These are phyloP conservation scores for Siphamia tubifer DNA, from an alignment of 2,113 vertebrate genomes.

Conservation along the genomic window DNA sequence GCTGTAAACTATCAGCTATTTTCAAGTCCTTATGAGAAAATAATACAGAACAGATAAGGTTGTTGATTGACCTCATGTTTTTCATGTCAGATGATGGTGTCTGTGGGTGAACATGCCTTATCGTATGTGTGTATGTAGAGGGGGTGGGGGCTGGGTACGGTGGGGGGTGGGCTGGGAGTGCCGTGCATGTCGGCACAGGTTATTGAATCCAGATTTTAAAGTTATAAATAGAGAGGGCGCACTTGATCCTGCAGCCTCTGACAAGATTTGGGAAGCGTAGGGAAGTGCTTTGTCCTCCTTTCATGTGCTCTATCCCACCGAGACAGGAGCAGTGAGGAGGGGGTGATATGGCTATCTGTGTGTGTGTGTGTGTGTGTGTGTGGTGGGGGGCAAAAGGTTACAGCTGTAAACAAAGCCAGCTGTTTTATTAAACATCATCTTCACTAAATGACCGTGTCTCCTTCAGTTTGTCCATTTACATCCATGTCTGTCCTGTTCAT, in stretches of 20 bases:
- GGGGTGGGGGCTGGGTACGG: background rate
- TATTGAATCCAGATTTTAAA: conserved; percentile 44
- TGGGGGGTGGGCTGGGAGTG: no score
- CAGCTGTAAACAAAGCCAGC: background rate
- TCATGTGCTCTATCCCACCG: conserved; percentile 31
- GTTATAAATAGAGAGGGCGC: background rate
- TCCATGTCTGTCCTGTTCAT: no score
- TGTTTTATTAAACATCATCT: background rate
- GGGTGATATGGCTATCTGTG: background rate
- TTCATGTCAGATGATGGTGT: no score
- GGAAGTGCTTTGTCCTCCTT: conserved; percentile 31
- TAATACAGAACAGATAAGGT: background rate
- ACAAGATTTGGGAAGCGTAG: conserved; percentile 24
- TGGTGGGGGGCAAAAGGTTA: no score
- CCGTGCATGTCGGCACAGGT: conserved; percentile 11
- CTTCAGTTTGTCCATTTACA: background rate
- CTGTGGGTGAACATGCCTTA: no score
- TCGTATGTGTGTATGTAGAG: background rate
- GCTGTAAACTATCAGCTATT: background rate
- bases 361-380: background rate
- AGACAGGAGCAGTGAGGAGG: conserved; percentile 13
- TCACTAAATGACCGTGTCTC: background rate
- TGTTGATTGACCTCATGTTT: no score
- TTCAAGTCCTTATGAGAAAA: background rate
- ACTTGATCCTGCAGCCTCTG: background rate